These are phyloP conservation scores for Takifugu ocellatus DNA, from an alignment of 2,797 vertebrate genomes.

Conservation along the genomic window DNA sequence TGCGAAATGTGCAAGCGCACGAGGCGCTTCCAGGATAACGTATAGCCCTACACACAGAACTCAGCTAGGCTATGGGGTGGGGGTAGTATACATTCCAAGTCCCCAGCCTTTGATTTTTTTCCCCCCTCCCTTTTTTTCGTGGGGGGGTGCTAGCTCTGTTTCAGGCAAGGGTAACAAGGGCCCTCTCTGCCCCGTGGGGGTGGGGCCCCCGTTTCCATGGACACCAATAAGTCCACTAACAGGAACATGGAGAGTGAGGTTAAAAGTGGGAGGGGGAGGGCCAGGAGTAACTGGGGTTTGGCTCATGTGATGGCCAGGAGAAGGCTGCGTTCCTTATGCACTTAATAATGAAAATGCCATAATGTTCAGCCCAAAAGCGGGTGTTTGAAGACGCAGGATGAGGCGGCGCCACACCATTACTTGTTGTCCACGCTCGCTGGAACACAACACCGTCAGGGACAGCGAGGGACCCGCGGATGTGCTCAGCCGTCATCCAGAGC, in stretches of 20 bases:
- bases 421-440: neutral
- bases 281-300: constrained; percentile 52
- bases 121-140: neutral
- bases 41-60: constrained; percentile 65
- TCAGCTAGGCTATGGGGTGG: constrained; percentile 53
- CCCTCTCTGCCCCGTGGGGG: constrained; percentile 72
- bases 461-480: constrained; percentile 16
- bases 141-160: constrained; percentile 59
- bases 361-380: constrained; percentile 20
- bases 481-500: constrained; percentile 35
- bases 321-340: constrained; percentile 64
- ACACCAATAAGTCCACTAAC: constrained; percentile 75
- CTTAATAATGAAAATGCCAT: constrained; percentile 38
- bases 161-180: constrained; percentile 73
- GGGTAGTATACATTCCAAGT: constrained; percentile 63
- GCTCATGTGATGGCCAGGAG: constrained; percentile 65
- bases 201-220: constrained; percentile 77
- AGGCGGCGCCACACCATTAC: constrained; percentile 18
- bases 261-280: constrained; percentile 59
- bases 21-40: constrained; percentile 71
- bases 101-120: constrained; percentile 60
- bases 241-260: constrained; percentile 68
- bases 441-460: constrained; percentile 14
- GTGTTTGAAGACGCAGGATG: constrained; percentile 4
- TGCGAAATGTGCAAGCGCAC: constrained; percentile 69